These are phyloP conservation scores for Amblyjoppa proteus DNA, from an alignment of 2,888 invertebrate species.

Conservation along the genomic window DNA sequence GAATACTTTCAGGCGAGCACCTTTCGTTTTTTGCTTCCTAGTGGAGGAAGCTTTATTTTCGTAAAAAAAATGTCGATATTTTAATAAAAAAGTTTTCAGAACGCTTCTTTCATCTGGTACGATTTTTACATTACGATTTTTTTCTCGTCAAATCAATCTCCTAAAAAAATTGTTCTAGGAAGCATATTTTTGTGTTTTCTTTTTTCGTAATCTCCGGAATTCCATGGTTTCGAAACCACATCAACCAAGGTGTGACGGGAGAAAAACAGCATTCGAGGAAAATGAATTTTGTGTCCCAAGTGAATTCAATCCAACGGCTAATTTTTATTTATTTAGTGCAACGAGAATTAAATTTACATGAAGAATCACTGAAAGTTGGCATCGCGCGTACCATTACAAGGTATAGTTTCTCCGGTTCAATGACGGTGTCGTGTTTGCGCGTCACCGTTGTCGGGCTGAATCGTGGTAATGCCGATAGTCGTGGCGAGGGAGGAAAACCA, in stretches of 20 bases:
- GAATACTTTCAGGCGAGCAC: too few species aligned
- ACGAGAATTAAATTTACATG: not conserved
- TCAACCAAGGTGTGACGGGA: not conserved
- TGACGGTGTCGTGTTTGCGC: conserved; percentile 14
- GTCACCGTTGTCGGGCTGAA: conserved; percentile 1
- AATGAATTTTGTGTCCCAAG: not conserved
- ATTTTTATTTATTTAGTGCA: not conserved
- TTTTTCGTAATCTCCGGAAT: too few species aligned
- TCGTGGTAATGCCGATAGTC: conserved; percentile 8
- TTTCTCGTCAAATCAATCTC: too few species aligned
- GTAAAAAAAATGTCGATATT: too few species aligned
- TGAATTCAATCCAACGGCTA: not conserved
- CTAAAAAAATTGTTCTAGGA: too few species aligned
- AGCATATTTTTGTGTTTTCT: too few species aligned
- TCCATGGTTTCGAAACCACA: not conserved
- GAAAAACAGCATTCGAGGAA: not conserved
- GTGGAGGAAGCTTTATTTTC: too few species aligned
- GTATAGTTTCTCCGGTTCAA: not conserved
- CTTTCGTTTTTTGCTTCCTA: too few species aligned
- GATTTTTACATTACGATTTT: too few species aligned
- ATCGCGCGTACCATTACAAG: not conserved
- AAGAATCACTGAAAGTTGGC: not conserved
- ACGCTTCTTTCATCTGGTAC: too few species aligned
- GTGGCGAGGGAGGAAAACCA: not conserved
- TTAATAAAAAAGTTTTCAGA: too few species aligned